These are phyloP conservation scores for Drosophila aff. DNA, from an alignment of 1,140 invertebrate species.

Conservation along the genomic window DNA sequence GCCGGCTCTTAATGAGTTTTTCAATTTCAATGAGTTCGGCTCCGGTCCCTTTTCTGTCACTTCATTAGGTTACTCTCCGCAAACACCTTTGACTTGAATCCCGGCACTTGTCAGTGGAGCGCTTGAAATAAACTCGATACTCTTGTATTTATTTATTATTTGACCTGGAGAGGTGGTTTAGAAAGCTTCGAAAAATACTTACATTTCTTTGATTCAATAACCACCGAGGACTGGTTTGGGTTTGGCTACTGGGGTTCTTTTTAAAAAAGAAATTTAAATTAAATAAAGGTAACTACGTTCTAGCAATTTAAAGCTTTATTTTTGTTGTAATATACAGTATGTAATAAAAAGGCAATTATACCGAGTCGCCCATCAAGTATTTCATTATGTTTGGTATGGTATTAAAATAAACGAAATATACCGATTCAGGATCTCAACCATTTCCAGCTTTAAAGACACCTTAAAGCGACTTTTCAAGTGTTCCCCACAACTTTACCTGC, in stretches of 20 bases:
- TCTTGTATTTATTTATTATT: background rate
- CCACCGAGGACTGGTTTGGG: too few relatives aligned
- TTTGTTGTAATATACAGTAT: background rate
- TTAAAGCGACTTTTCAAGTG: conserved; percentile 22
- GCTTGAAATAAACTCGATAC: conserved; percentile 26
- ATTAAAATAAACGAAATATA: too few relatives aligned
- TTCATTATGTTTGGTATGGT: too few relatives aligned
- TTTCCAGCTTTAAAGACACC: conserved; percentile 13
- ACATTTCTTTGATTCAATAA: background rate
- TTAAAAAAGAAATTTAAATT: background rate
- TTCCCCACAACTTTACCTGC: conserved; percentile 17
- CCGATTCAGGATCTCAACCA: background rate
- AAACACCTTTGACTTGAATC: conserved; percentile 35
- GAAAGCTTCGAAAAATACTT: background rate
- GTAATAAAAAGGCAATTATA: background rate
- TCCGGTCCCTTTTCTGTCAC: conserved; percentile 44
- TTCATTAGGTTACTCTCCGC: conserved; percentile 42
- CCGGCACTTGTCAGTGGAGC: conserved; percentile 14
- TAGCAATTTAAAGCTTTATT: too few relatives aligned
- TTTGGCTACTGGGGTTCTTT: background rate
- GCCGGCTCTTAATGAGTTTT: conserved; percentile 53
- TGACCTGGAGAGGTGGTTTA: background rate
- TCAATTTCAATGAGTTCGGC: conserved; percentile 50
- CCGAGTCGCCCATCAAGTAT: too few relatives aligned
- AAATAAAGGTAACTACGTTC: background rate